These are phyloP conservation scores for Ceyx margarethae DNA, from an alignment of 2,113 vertebrate genomes.

Conservation along the genomic window DNA sequence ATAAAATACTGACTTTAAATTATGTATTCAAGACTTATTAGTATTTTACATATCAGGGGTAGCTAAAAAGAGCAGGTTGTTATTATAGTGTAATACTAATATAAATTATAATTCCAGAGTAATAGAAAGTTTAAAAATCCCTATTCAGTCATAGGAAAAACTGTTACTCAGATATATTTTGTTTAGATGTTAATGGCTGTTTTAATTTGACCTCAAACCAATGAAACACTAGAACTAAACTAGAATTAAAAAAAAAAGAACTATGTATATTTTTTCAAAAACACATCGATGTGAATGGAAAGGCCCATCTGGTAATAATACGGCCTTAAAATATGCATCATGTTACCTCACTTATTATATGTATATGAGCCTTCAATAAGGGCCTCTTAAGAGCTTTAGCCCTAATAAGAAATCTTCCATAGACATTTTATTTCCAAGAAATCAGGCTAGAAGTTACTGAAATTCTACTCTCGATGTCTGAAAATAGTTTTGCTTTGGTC, in stretches of 20 bases:
- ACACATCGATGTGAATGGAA: neutral
- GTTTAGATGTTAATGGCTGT: neutral
- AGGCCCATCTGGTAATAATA: neutral
- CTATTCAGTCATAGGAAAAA: neutral
- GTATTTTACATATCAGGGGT: neutral
- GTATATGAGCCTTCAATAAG: neutral
- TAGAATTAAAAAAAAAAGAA: neutral
- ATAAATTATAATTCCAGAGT: neutral
- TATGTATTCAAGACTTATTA: neutral
- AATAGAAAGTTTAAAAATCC: neutral
- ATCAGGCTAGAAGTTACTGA: neutral
- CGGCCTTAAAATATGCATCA: neutral
- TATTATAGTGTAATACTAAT: neutral
- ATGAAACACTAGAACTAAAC: neutral
- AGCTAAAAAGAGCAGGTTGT: neutral
- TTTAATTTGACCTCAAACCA: neutral
- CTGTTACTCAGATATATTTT: neutral
- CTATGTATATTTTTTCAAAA: neutral
- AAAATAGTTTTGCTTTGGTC: constrained; percentile 55
- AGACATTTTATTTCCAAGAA: constrained; percentile 18
- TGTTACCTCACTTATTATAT: neutral
- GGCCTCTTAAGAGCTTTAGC: neutral
- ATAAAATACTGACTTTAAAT: neutral
- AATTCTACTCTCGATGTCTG: neutral
- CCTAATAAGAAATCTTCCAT: neutral